These are phyloP conservation scores for Poeciliopsis presidionis DNA, from an alignment of 2,797 vertebrate species.

Conservation along the genomic window DNA sequence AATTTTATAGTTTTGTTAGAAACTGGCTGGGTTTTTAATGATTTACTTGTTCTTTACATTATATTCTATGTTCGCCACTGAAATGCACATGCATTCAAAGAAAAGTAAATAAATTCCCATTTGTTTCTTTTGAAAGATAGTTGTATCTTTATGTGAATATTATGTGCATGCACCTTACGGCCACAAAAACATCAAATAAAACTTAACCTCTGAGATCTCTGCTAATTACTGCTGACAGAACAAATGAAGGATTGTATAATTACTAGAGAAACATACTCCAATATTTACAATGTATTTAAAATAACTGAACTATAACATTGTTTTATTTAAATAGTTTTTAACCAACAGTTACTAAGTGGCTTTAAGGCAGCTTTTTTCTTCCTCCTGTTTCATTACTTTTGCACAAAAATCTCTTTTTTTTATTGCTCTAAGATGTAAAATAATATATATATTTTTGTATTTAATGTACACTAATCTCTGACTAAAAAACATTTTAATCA, in stretches of 20 bases:
- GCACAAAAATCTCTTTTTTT: background rate
- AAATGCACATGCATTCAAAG: background rate
- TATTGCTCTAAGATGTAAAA: background rate
- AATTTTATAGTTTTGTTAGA: background rate
- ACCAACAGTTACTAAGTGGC: background rate
- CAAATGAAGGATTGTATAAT: slow-evolving; percentile 19
- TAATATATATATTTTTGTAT: background rate
- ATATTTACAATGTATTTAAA: background rate
- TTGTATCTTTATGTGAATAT: slow-evolving; percentile 13
- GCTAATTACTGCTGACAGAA: background rate
- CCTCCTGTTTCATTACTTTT: background rate
- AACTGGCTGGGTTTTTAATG: background rate
- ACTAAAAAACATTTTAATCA: background rate
- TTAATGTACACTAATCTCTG: background rate
- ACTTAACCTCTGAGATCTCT: background rate
- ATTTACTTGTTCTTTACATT: background rate
- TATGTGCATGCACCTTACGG: slow-evolving; percentile 20
- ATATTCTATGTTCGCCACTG: too few species aligned
- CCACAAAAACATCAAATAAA: slow-evolving; percentile 19
- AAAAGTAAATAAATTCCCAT: background rate
- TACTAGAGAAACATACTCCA: background rate
- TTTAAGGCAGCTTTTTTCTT: background rate
- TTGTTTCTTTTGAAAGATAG: slow-evolving; percentile 31
- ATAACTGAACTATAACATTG: background rate
- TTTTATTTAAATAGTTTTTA: background rate